Percentiles rank a stretch among this genome's conserved stretches.
These are phyloP conservation scores for Toxotes chatareus DNA, from an alignment of 2,113 vertebrate genomes.

Conservation along the genomic window DNA sequence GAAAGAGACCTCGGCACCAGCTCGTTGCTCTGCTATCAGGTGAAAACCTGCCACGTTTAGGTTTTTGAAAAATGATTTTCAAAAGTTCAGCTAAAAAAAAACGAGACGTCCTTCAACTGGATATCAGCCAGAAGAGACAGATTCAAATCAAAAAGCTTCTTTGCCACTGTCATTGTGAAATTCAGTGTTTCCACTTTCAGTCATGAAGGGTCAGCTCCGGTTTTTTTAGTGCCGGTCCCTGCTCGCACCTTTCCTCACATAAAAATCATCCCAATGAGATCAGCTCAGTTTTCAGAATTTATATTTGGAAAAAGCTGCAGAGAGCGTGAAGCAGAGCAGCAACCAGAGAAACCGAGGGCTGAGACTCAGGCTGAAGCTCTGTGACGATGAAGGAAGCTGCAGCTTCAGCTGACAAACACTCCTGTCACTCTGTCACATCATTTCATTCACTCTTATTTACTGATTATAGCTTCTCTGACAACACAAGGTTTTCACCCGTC, in stretches of 20 bases:
- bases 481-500: neutral
- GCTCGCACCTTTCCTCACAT: neutral
- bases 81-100: neutral
- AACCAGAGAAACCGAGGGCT: no score
- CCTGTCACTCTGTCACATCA: no score
- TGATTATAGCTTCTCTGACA: no score
- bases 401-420: neutral
- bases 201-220: neutral
- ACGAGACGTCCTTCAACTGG: no score
- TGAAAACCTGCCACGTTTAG: neutral
- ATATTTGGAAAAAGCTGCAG: no score
- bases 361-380: no score
- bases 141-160: neutral
- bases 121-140: neutral
- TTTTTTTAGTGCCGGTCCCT: no score
- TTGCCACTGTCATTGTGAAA: neutral
- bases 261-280: neutral
- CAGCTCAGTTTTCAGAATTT: neutral
- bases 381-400: neutral
- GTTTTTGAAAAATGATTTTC: neutral
- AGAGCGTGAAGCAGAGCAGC: no score
- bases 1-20: neutral
- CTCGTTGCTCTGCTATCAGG: no score
- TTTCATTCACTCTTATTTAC: no score
- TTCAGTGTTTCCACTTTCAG: neutral